phyloP scores from a whole-genome alignment of 2,113 vertebrate genomes.

The Leptosomus discolor region DNA sequence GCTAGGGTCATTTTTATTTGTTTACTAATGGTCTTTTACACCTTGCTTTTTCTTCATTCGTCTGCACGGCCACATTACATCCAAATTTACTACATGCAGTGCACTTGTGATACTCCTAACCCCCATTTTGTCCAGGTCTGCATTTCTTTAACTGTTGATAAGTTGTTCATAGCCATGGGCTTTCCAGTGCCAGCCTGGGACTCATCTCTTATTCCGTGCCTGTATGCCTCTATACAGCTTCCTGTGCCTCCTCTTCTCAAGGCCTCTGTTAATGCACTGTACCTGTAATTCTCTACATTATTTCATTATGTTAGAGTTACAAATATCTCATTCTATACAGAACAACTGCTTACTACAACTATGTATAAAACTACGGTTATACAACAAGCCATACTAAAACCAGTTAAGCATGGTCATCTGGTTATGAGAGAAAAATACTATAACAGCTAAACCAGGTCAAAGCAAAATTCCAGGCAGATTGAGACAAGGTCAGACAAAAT shows the following conservation, averaged over 20 bases:
- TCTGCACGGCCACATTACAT: neutral
- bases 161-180: neutral
- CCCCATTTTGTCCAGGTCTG: neutral
- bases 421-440: neutral
- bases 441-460: neutral
- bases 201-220: neutral
- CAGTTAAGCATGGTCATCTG: neutral
- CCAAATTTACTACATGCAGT: neutral
- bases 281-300: neutral
- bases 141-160: neutral
- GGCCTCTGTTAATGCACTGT: accelerated
- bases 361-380: neutral
- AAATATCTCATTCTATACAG: neutral
- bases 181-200: neutral
- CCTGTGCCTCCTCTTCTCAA: neutral
- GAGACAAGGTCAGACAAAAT: neutral
- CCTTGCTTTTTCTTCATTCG: neutral
- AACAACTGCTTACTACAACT: neutral
- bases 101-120: neutral
- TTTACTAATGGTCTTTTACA: neutral
- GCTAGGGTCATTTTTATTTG: neutral
- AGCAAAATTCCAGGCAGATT: neutral
- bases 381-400: neutral
- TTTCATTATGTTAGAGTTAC: neutral
- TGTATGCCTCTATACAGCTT: neutral